phyloP scores from a whole-genome alignment of 2,797 vertebrate genomes.

The Sebastes itinus region DNA sequence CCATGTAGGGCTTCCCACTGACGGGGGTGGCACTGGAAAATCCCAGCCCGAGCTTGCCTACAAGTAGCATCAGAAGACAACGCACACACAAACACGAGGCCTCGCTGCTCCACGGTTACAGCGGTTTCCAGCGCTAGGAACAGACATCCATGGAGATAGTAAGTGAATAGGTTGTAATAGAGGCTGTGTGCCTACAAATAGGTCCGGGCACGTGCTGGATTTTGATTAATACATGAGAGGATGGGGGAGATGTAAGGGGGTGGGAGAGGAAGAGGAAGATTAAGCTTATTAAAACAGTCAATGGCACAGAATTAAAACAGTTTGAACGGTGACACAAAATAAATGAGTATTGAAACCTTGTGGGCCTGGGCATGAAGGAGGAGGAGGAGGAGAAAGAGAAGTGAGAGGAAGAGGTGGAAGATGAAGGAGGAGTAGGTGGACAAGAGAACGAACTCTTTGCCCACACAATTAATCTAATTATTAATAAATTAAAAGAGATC shows the following conservation, averaged over 20 bases:
- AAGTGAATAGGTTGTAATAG: constrained; percentile 37
- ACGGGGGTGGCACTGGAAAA: constrained; percentile 80
- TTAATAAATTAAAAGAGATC: constrained; percentile 80
- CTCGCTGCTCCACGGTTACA: constrained; percentile 37
- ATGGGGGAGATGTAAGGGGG: constrained; percentile 39
- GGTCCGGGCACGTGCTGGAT: constrained; percentile 21
- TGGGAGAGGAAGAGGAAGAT: constrained; percentile 48
- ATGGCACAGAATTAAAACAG: constrained; percentile 52
- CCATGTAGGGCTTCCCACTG: constrained; percentile 80
- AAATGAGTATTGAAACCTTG: constrained; percentile 58
- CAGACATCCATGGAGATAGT: constrained; percentile 27
- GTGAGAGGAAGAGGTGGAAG: constrained; percentile 46
- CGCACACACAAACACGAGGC: constrained; percentile 38
- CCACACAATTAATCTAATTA: constrained; percentile 80
- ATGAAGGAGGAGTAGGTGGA: constrained; percentile 72
- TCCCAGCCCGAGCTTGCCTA: constrained; percentile 67
- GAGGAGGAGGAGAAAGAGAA: constrained; percentile 43
- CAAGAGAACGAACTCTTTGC: constrained; percentile 70
- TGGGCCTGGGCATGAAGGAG: constrained; percentile 27
- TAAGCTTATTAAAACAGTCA: constrained; percentile 63
- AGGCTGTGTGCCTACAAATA: constrained; percentile 40
- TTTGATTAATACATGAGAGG: constrained; percentile 52
- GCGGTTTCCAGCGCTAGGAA: constrained; percentile 18
- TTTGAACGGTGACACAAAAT: constrained; percentile 66
- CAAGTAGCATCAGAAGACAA: constrained; percentile 50